Percentiles rank a stretch among this genome's conserved stretches.
Conservation (phyloP, 30 jellyfish, hydroid and myxozoan genomes). For the Mastigias papua region DNA sequence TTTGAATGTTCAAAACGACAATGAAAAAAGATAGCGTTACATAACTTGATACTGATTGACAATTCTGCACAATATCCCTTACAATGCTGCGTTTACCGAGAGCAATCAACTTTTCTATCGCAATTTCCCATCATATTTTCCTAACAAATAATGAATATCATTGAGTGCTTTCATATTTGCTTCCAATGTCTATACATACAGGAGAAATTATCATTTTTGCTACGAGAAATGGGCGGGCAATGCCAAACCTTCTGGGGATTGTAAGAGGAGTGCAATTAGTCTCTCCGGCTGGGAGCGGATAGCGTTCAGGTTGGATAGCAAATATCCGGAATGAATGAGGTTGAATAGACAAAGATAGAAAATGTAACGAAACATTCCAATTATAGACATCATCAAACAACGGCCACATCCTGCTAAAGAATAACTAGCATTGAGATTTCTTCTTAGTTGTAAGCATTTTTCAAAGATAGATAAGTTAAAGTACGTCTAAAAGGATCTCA, state of each 20-base stretch:
- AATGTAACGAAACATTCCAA: background rate
- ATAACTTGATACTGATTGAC: background rate
- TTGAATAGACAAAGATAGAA: background rate
- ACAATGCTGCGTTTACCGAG: background rate
- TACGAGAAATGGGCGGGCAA: constrained; percentile 14
- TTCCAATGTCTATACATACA: background rate
- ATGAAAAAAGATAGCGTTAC: background rate
- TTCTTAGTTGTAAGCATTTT: too few species aligned
- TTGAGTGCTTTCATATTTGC: background rate
- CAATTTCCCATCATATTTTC: background rate
- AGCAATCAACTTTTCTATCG: background rate
- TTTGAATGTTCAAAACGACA: background rate
- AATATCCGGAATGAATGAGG: background rate
- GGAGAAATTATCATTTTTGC: background rate
- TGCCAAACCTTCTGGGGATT: background rate
- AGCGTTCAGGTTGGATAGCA: background rate
- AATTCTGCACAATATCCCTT: background rate
- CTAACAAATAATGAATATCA: background rate
- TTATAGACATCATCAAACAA: background rate
- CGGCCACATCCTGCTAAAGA: background rate
- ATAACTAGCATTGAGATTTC: background rate
- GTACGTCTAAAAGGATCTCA: too few species aligned
- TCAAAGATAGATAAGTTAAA: too few species aligned
- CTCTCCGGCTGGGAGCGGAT: background rate
- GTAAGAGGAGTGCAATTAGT: background rate